phyloP scores from a whole-genome alignment of 2,888 invertebrate genomes.

The Eupeodes latifasciatus region DNA sequence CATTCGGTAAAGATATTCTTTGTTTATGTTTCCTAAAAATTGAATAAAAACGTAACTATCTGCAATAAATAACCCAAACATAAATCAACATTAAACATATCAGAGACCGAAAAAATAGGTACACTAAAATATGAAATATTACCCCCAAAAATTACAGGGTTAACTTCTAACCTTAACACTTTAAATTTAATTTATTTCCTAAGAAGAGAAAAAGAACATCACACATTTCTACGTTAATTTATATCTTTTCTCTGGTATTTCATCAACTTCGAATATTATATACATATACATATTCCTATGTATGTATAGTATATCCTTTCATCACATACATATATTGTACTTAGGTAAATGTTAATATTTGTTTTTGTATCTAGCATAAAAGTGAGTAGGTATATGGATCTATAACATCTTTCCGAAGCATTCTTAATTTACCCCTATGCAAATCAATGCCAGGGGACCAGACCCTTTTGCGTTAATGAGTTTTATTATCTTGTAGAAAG shows the following conservation, averaged over 20 bases:
- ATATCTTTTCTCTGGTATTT: constrained; percentile 42
- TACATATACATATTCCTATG: not conserved
- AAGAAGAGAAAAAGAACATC: constrained; percentile 50
- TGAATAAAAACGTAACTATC: no score
- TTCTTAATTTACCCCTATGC: constrained; percentile 76
- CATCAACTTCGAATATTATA: constrained; percentile 27
- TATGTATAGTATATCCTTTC: not conserved
- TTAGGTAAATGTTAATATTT: not conserved
- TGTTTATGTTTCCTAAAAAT: no score
- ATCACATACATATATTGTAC: not conserved
- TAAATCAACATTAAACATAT: no score
- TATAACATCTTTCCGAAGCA: constrained; percentile 64
- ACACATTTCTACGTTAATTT: constrained; percentile 40
- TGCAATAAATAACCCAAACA: no score
- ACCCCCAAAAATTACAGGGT: constrained; percentile 33
- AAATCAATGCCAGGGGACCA: constrained; percentile 76
- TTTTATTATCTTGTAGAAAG: constrained; percentile 77
- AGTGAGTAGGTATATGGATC: not conserved
- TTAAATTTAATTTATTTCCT: constrained; percentile 73
- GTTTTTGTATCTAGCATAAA: not conserved
- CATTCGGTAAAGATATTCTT: no score
- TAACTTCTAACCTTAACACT: constrained; percentile 67
- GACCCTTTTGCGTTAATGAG: constrained; percentile 76
- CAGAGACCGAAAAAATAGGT: not conserved
- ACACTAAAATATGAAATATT: not conserved